phyloP scores from a whole-genome alignment of 2,888 invertebrate genomes.

The Cataglyphis altisquamis region DNA sequence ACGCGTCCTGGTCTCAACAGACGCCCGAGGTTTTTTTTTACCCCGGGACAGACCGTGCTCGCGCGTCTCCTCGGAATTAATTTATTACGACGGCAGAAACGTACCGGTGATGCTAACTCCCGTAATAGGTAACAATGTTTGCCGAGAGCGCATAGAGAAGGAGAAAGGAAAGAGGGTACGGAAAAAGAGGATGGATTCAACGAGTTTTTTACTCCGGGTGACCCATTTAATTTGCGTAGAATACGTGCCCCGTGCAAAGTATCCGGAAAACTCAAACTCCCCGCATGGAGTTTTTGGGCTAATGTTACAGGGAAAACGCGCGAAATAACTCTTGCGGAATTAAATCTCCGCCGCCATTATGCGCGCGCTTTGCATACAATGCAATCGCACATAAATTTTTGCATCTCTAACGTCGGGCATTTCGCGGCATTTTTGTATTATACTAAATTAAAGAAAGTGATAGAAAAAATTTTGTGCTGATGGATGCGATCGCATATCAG shows the following conservation, averaged over 20 bases:
- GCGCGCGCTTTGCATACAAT: slow-evolving; percentile 18
- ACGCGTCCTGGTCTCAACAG: slow-evolving; percentile 56
- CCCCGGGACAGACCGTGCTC: slow-evolving; percentile 47
- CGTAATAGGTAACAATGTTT: slow-evolving; percentile 77
- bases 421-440: background rate
- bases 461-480: background rate
- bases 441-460: background rate
- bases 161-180: slow-evolving; percentile 64
- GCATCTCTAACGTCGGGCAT: background rate
- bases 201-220: slow-evolving; percentile 70
- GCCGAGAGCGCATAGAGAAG: slow-evolving; percentile 64
- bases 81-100: slow-evolving; percentile 74
- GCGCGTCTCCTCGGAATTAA: slow-evolving; percentile 72
- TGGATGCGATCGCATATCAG: background rate
- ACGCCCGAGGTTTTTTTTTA: slow-evolving; percentile 34
- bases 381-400: slow-evolving; percentile 22
- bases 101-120: slow-evolving; percentile 74
- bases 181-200: slow-evolving; percentile 65
- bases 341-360: slow-evolving; percentile 47
- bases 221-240: slow-evolving; percentile 74
- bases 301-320: slow-evolving; percentile 46
- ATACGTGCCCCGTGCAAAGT: slow-evolving; percentile 60
- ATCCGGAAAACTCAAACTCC: slow-evolving; percentile 63
- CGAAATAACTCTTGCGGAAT: slow-evolving; percentile 46
- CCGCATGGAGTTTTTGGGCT: slow-evolving; percentile 36